Evolutionary conservation across 2,888 invertebrate genomes (phyloP).

Genomic region (Acanthosepion lycidas): DNA sequence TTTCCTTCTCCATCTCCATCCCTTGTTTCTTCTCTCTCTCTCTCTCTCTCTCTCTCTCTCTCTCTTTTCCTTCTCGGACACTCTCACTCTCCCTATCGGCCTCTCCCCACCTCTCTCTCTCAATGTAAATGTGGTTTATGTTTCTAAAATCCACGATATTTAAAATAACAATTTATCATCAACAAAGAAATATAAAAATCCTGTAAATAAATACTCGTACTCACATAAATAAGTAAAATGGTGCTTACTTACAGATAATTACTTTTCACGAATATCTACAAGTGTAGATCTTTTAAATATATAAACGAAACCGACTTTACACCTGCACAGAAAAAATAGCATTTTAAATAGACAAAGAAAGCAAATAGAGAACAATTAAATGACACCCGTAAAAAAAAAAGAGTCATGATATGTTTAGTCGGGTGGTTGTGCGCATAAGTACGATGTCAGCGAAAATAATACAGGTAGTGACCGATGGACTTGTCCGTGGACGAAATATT

Average conservation of each 20-base stretch:
- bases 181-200: background rate
- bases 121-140: background rate
- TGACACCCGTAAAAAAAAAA: background rate
- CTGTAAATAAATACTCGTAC: background rate
- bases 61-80: too few relatives aligned
- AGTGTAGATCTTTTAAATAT: background rate
- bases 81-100: too few relatives aligned
- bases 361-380: background rate
- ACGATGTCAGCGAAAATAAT: background rate
- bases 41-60: too few relatives aligned
- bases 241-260: background rate
- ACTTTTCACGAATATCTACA: slow-evolving; percentile 10
- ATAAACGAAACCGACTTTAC: background rate
- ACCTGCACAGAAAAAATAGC: slow-evolving; percentile 2
- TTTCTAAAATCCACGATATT: background rate
- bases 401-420: background rate
- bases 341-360: background rate
- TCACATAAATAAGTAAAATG: background rate
- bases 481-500: slow-evolving; percentile 33
- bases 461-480: slow-evolving; percentile 1
- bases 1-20: too few relatives aligned
- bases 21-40: too few relatives aligned
- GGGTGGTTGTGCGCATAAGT: background rate
- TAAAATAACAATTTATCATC: background rate
- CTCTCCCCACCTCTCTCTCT: too few relatives aligned